Evolutionary conservation across 2,888 invertebrate genomes (phyloP).

Genomic region (Meghimatium bilineatum): DNA sequence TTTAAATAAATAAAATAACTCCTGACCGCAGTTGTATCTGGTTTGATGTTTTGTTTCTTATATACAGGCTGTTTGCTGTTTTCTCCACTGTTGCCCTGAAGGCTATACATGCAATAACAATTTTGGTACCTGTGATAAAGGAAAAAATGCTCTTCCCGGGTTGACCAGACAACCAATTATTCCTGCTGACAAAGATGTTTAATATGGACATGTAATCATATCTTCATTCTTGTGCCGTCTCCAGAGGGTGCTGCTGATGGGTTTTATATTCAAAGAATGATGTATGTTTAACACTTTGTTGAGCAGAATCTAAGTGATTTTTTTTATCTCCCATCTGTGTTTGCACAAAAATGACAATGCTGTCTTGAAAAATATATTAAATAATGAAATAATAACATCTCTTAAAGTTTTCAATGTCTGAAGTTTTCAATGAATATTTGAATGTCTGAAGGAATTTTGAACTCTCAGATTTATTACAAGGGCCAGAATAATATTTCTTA

Average conservation of each 20-base stretch:
- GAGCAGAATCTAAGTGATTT: no score
- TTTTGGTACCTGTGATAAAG: conserved; percentile 57
- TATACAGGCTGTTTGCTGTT: conserved; percentile 70
- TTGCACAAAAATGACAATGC: no score
- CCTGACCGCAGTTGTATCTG: neutral
- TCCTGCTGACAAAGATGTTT: neutral
- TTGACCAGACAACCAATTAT: conserved; percentile 25
- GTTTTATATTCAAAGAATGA: no score
- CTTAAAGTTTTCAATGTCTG: no score
- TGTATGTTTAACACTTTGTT: no score
- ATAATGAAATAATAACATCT: no score
- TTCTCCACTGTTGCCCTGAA: conserved; percentile 72
- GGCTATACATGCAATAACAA: conserved; percentile 63
- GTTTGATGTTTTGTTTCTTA: neutral
- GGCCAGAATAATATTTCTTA: no score
- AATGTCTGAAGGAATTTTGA: no score
- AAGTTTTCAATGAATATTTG: no score
- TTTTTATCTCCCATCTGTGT: no score
- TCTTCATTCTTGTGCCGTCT: neutral
- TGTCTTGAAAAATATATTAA: no score
- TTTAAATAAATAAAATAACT: neutral
- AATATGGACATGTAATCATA: neutral
- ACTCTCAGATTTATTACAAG: no score
- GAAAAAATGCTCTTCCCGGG: conserved; percentile 25
- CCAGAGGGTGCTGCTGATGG: neutral